phyloP scores from a whole-genome alignment of 2,888 invertebrate genomes.

The Macropis europaea region DNA sequence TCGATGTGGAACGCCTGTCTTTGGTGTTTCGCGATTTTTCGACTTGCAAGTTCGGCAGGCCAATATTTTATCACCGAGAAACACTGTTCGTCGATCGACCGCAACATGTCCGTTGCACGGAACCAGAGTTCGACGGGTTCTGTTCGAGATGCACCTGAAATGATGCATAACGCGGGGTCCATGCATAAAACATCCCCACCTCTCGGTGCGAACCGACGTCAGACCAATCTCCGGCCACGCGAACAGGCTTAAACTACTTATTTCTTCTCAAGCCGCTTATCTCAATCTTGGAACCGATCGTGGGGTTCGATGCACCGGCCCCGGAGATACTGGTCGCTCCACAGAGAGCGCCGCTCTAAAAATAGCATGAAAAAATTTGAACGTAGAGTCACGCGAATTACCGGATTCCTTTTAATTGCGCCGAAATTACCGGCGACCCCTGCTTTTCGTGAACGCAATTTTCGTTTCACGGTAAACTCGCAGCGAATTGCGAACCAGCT shows the following conservation, averaged over 20 bases:
- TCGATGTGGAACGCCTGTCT: too few species aligned
- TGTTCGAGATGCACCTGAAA: slow-evolving; percentile 61
- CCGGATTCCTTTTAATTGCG: slow-evolving; percentile 39
- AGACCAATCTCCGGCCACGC: slow-evolving; percentile 65
- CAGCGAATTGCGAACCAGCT: neutral
- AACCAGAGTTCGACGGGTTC: slow-evolving; percentile 56
- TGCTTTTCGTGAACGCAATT: slow-evolving; percentile 10
- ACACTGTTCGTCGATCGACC: neutral
- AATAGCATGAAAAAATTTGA: slow-evolving; percentile 46
- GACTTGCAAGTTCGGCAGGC: neutral
- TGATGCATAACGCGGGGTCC: slow-evolving; percentile 55
- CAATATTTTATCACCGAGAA: slow-evolving; percentile 1
- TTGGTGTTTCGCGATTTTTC: neutral
- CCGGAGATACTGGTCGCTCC: slow-evolving; percentile 34
- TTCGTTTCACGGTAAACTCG: neutral
- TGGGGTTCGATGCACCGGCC: slow-evolving; percentile 55
- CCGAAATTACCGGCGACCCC: slow-evolving; percentile 26
- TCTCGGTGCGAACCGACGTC: slow-evolving; percentile 52
- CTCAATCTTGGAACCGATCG: slow-evolving; percentile 62
- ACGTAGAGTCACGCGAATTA: slow-evolving; percentile 53
- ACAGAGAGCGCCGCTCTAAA: slow-evolving; percentile 45
- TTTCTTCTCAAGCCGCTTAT: slow-evolving; percentile 64
- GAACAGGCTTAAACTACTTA: slow-evolving; percentile 68
- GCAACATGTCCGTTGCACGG: slow-evolving; percentile 33
- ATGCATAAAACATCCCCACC: slow-evolving; percentile 63